Base-by-base conservation (phyloP, 1,140 invertebrate genomes). In the Tetramorium simillimum region DNA sequence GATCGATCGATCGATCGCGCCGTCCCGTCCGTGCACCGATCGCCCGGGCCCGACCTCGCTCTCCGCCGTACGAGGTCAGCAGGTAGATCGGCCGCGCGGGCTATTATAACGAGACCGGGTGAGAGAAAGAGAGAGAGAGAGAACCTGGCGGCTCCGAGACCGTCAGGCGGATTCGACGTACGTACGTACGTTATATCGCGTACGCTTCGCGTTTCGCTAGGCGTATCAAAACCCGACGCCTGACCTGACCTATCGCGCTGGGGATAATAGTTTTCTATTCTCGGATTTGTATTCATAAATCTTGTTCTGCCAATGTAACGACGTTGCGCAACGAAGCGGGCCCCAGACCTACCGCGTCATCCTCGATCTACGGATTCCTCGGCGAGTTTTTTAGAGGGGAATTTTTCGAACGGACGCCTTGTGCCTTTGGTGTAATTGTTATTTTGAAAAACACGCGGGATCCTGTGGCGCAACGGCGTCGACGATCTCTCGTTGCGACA, bases 61-160 rank as follows among this genome's bases (percentile, higher is more conserved):
- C 43, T 58, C 28, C 33, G 33, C 56, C 70, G 6, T 60, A 21
- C 40, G 82, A 65, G 82, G 82, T 84, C 80, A 84, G 80, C 80
- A 84, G 80, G 80, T 84, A 84, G 80, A 84, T 84, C 80, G 69
- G 53, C 67, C 16, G 80, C 21, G 33, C 33, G 33, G 80, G 80
- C 80, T 73, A 84, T 84, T 84, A 84, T 84, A 84, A 84, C 69
- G 80, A 84, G 80, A 84, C 56, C 80, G 80, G 49, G 43, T 28
- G 69, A 84, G 80, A 84, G 80, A 84, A 73, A 37, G 43, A n/a
- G 69, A 84, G 80, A 37, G 43, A n/a, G 69, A 84, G 80, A 84
- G 80, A 84, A 73, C 37, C 46, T 60, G 3, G 40, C 53, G 40
- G 77, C 46, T 81, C 7, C 46, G 46, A 53, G 46, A 53, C 24